Evolutionary conservation across 2,888 invertebrate species (phyloP), one percentile per base, ranked within the genome.

Genomic region (Xylota segnis): DNA sequence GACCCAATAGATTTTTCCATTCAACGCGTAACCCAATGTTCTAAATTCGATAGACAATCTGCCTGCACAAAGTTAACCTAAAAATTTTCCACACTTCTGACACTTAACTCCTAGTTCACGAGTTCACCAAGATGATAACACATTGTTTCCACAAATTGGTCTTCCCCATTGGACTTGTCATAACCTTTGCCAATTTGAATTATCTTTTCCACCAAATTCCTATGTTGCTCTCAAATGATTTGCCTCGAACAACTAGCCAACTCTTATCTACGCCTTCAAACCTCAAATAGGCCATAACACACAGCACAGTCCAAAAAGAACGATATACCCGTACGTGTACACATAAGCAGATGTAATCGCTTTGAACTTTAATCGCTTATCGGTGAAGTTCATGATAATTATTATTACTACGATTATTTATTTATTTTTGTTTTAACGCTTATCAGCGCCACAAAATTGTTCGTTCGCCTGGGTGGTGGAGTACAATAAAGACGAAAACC

Each of bases 371-470:
- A 75, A 52, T 70, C 74, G 75, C 83, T 84, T 84, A 84, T 84
- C 83, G 65, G 56, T 79, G 74, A 79, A 79, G 83, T 84, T 84
- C 84, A 84, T n/a, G 79, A 65, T 65, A 70, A 65, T 12, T 78
- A 59, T 74, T 56, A 43, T 58, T 54, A 43, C 68, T 50, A 43
- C 6, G 16, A 32, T 10, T 43, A n/a, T 52, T 54, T 34, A 12
- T 18, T 63, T 47, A 5, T 72, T 45, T 61, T 68, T 14, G 27
- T 56, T 40, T 77, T 37, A 16, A 0, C 18, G 6, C 50, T 77
- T 77, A 77, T 77, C 77, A 70, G 32, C 12, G 10, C 23, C 47
- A 18, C 47, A 40, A 27, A 59, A 45, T 45, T 34, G 10, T 54
- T 74, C 43, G n/a, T 27, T 66, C 16, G 37, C 47, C 37, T 56